Base-by-base conservation (phyloP, 2,888 invertebrate genomes). In the Busseola fusca region DNA sequence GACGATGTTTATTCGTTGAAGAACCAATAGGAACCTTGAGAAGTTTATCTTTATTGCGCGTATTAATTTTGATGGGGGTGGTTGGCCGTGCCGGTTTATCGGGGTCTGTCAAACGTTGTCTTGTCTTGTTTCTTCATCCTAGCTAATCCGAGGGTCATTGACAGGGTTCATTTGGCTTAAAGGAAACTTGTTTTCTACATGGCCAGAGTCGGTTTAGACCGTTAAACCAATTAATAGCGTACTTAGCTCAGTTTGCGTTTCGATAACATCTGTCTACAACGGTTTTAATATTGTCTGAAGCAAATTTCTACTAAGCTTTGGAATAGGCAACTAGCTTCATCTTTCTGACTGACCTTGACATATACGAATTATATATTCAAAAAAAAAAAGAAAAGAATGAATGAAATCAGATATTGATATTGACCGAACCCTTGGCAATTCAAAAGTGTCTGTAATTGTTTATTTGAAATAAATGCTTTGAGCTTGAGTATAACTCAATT, bases 21-120 rank as follows among this genome's bases (percentile, higher is more conserved):
- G 74, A 80, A 74, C 69, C 79, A 80, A 77, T 76, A 75, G 54
- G 56, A 76, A 73, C 72, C 72, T 79, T 81, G 80, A 80, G 69
- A 77, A 80, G 80, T 80, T 80, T 77, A 80, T 80, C 77, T 80
- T 80, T 80, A 80, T 80, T 66, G 54, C 58, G 77, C 63, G 70
- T 80, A 80, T 80, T 80, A 80, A 80, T 80, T 80, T 80, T 80
- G 80, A 80, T 80, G 74, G 80, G 76, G 74, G 79, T 79, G 64
- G 76, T 64, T 73, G 73, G 76, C 69, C 80, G 76, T 80, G 67
- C 64, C 72, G 60, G 76, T 58, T 72, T 79, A 60, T 72, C 54
- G 69, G 45, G n/a, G 48, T 62, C 12, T 76, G 58, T 69, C 52
- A 48, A 67, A 48, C 60, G 64, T 48, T 72, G 78, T 78, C 65